phyloP scores from a whole-genome alignment of 2,888 invertebrate species.

The Eupithecia inturbata region DNA sequence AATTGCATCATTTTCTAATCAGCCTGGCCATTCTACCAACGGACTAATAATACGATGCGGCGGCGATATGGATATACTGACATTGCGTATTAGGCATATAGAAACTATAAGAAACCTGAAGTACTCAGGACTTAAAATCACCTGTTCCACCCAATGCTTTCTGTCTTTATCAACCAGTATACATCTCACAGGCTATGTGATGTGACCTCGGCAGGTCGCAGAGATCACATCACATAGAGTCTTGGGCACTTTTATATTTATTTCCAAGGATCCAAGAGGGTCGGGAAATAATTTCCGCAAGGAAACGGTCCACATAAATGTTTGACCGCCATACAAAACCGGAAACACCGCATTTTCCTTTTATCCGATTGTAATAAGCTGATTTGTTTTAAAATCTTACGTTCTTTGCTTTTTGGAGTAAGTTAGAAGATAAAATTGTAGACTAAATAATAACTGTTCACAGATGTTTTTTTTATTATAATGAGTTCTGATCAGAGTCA shows the following conservation, averaged over 20 bases:
- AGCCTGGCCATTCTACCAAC: too few species aligned
- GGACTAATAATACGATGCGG: too few species aligned
- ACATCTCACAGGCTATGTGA: not conserved
- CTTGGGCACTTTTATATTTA: not conserved
- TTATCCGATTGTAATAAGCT: not conserved
- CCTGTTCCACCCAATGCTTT: not conserved
- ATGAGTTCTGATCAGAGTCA: too few species aligned
- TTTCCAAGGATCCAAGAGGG: slow-evolving; percentile 13
- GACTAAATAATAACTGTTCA: too few species aligned
- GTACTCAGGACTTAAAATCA: not conserved
- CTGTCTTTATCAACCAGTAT: not conserved
- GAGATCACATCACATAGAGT: not conserved
- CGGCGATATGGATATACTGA: too few species aligned
- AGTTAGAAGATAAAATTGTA: too few species aligned
- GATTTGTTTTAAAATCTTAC: not conserved
- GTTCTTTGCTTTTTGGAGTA: not conserved
- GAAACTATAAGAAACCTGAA: not conserved
- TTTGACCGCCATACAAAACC: slow-evolving; percentile 4
- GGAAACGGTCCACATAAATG: slow-evolving; percentile 16
- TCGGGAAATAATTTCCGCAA: slow-evolving; percentile 22
- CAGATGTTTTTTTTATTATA: too few species aligned
- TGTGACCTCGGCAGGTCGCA: not conserved
- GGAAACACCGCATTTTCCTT: slow-evolving; percentile 4
- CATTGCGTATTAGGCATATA: too few species aligned
- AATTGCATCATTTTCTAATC: too few species aligned